Base-by-base conservation (phyloP, 2,888 invertebrate genomes). In the Euzetes globulus region DNA sequence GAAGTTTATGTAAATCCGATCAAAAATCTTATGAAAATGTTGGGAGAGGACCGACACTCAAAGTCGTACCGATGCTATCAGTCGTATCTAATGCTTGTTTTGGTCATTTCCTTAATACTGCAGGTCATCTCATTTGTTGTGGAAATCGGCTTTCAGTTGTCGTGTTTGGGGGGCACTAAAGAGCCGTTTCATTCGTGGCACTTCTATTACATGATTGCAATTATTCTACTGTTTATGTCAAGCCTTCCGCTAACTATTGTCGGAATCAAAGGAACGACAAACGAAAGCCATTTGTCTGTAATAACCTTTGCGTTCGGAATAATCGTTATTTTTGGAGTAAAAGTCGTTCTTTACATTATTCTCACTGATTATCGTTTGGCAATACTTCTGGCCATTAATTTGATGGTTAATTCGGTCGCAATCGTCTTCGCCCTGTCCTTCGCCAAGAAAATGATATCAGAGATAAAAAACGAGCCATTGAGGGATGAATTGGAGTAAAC, bases 181-280 rank as follows among this genome's bases (percentile, higher is more conserved):
- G 19, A 19, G 27, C 4, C 25, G 22, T 37, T 33, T 15, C 45
- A 68, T 37, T 68, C 63, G 17, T 68, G 45, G 45, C 22, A 68
- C 22, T 45, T 15, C 6, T 19, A 22, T 13, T 15, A 68, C 19
- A 19, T 68, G 45, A 6, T 68, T 45, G 22, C 25, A 15, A 45
- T 45, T 45, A 22, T 68, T 45, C 6, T 45, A 1, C 4, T 68
- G 22, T 68, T 68, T 45, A 17, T 68, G 45, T 41, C 41, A 0
- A 68, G 45, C 22, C 41, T 68, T 41, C 22, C 68, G 68, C 19
- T 68, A n/a, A 68, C 68, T 45, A 22, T 68, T 7, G n/a, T 68
- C 15, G 68, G 41, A 5, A 68, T 68, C 22, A 68, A 45, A 68
- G 68, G 68, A 37, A 68, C 68, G 3, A 68, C 68, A 17, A 37